Evolutionary conservation across 1,140 invertebrate species (phyloP), one percentile per base, ranked within the genome.

Genomic region (Leptopilina clavipes): DNA sequence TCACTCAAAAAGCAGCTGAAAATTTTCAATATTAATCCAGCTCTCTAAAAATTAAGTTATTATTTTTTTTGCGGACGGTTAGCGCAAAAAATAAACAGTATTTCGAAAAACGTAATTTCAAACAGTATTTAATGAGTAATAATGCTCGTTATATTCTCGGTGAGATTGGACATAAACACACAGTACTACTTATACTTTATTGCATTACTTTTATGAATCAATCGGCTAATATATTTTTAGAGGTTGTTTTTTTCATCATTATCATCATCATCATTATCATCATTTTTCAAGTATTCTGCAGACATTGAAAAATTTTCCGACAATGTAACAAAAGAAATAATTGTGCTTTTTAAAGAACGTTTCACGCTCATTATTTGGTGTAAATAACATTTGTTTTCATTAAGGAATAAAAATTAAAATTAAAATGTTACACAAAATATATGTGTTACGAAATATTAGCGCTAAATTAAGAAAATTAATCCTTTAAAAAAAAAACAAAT

Each of bases 131-230:
- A 90, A 90, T 89, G 86, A 88, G 84, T 89, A 89, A 90, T 89
- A 89, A 90, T 89, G 87, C 84, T 89, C 85, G 86, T 88, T 90
- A 89, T 89, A 90, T 90, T 89, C 86, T 87, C 86, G 56, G 88
- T 89, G 87, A 89, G 86, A 88, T 88, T 90, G 87, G 88, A 90
- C 88, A 90, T 89, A 89, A 90, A 90, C 88, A 90, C 89, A 90
- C 89, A 89, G 85, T 90, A 90, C 89, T 90, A 89, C 87, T 89
- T 89, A 89, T 90, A 90, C 81, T 88, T 88, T 88, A 90, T 89
- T 89, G 88, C 89, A 90, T 89, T 90, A 90, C 22, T 90, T 48
- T 89, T 90, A 90, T 88, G 86, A 90, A 90, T 89, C 86, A 89
- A 90, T 89, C 87, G 86, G 88, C 89, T 90, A 90, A 89, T 89